These are phyloP conservation scores for Catharus bicknelli DNA, from an alignment of 2,113 vertebrate species.

Conservation along the genomic window DNA sequence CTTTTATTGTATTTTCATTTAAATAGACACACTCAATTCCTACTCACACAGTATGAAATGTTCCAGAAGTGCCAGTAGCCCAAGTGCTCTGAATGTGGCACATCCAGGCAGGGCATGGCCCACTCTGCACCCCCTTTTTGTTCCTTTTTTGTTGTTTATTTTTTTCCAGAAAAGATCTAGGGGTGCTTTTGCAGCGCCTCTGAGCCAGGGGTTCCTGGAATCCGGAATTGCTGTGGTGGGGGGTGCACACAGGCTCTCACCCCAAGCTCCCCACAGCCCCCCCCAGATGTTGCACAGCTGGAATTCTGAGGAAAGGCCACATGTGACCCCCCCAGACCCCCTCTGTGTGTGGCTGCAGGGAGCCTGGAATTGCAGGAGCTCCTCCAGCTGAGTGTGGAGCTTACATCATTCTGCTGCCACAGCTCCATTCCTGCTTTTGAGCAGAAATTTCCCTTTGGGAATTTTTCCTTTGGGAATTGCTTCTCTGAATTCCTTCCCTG, in stretches of 20 bases:
- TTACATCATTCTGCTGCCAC: not conserved
- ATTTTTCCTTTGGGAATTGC: not conserved
- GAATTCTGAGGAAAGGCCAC: not conserved
- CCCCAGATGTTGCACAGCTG: not conserved
- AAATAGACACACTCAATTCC: too few species aligned
- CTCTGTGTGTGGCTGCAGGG: rapidly evolving
- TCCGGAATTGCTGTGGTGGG: rapidly evolving
- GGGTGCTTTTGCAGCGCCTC: not conserved
- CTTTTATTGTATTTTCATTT: too few species aligned
- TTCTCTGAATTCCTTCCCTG: not conserved
- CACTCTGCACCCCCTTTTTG: too few species aligned
- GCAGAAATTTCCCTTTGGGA: not conserved
- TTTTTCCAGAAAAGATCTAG: not conserved
- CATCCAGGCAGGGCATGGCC: too few species aligned
- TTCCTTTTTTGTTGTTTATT: too few species aligned
- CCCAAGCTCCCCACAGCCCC: not conserved
- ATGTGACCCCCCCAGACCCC: rapidly evolving
- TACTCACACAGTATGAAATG: too few species aligned
- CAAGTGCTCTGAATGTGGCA: too few species aligned
- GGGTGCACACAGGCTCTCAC: not conserved
- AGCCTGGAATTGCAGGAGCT: not conserved
- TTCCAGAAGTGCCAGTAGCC: too few species aligned
- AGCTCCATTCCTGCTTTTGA: not conserved
- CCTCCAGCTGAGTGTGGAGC: rapidly evolving
- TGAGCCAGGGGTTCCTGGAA: not conserved